phyloP scores from a whole-genome alignment of 2,888 invertebrate species.

The Mesoligia furuncula region DNA sequence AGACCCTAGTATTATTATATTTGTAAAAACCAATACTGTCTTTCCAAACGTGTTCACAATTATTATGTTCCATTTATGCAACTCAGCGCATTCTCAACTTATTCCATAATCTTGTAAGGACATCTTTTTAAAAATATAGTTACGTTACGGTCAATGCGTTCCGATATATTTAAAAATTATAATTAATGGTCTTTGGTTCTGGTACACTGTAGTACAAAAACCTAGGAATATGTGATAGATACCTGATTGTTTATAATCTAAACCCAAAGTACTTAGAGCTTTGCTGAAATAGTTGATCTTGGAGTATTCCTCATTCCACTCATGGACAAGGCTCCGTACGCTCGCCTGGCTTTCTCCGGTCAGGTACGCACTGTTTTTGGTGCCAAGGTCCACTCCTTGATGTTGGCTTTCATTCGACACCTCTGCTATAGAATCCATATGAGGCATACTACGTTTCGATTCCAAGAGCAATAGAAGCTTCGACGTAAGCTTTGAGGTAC shows the following conservation, averaged over 20 bases:
- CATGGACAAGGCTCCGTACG: conserved; percentile 45
- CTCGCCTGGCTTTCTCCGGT: not conserved
- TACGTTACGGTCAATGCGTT: not conserved
- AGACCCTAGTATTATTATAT: not conserved
- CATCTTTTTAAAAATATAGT: not conserved
- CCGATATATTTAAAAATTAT: not conserved
- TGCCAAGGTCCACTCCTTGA: not conserved
- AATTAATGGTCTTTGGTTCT: not conserved
- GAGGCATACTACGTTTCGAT: not conserved
- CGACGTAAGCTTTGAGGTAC: not conserved
- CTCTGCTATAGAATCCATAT: conserved; percentile 17
- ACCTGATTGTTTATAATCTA: conserved; percentile 63
- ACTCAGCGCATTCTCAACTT: not conserved
- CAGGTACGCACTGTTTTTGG: conserved; percentile 1
- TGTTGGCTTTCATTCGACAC: not conserved
- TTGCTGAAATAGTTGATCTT: conserved; percentile 75
- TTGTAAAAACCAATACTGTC: not conserved
- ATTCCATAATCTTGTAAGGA: not conserved
- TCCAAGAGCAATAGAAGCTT: not conserved
- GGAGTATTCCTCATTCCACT: conserved; percentile 75
- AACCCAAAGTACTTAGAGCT: conserved; percentile 64
- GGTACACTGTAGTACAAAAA: not conserved
- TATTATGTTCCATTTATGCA: not conserved
- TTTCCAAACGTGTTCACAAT: not conserved
- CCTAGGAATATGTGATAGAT: conserved; percentile 2